These are phyloP conservation scores for Melanocharis versteri DNA, from an alignment of 2,113 vertebrate genomes.

Conservation along the genomic window DNA sequence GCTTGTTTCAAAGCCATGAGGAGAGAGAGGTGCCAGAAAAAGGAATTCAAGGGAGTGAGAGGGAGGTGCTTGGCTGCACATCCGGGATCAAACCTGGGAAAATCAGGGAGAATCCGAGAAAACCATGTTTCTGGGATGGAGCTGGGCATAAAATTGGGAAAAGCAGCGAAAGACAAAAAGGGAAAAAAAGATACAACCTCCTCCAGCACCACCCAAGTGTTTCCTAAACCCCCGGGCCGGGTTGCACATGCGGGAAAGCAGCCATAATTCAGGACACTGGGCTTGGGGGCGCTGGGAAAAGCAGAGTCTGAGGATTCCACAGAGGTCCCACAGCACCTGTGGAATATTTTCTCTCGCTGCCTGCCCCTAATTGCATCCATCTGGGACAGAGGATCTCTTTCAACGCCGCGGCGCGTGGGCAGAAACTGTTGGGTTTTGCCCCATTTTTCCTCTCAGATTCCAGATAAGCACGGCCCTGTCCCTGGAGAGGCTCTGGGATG, in stretches of 20 bases:
- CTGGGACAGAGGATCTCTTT: not conserved
- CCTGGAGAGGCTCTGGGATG: not conserved
- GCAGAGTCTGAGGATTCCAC: not conserved
- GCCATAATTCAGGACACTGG: not conserved
- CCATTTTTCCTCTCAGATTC: not conserved
- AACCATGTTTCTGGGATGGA: fast-evolving
- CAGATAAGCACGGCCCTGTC: not conserved
- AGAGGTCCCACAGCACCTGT: conserved; percentile 12
- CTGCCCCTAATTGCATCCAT: not conserved
- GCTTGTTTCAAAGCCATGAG: not conserved
- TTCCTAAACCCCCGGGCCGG: fast-evolving
- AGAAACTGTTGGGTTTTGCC: not conserved
- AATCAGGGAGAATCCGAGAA: not conserved
- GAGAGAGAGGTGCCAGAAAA: not conserved
- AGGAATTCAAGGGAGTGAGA: not conserved
- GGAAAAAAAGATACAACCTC: not conserved
- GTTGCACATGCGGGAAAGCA: not conserved
- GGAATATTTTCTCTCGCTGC: not conserved
- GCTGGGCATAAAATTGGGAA: not conserved
- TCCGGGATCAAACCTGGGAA: not conserved
- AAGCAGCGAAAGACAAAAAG: not conserved
- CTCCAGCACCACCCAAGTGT: not conserved
- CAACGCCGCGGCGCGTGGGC: not conserved
- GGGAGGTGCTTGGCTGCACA: not conserved
- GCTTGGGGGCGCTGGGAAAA: not conserved